Percentiles rank a stretch among this genome's conserved stretches.
These are phyloP conservation scores for Sebastes diploproa DNA, from an alignment of 2,797 vertebrate species.

Conservation along the genomic window DNA sequence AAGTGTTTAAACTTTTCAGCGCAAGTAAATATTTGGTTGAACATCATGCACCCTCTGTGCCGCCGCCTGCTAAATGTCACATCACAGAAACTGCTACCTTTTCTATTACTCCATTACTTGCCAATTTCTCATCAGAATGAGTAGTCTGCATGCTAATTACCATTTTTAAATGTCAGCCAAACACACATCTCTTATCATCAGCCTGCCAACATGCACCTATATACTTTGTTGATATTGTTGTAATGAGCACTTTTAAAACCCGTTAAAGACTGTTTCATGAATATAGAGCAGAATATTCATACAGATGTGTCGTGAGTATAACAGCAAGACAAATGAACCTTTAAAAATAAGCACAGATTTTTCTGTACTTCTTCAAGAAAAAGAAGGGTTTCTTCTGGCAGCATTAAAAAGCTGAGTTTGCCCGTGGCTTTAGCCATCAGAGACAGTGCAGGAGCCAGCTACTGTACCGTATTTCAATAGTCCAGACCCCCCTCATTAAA, in stretches of 20 bases:
- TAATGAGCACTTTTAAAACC: background rate
- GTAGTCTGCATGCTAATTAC: background rate
- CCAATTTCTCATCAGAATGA: constrained; percentile 4
- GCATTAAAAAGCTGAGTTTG: constrained; percentile 26
- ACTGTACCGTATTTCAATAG: constrained; percentile 50
- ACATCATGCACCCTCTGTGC: constrained; percentile 5
- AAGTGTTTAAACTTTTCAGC: constrained; percentile 11
- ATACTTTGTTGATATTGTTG: background rate
- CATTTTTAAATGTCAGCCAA: constrained; percentile 20
- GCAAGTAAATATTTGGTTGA: constrained; percentile 18
- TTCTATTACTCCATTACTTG: background rate
- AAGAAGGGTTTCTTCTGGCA: background rate
- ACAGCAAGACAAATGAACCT: background rate
- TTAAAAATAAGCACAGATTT: background rate
- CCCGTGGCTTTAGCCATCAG: constrained; percentile 34
- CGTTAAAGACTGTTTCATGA: background rate
- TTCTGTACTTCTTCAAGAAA: background rate
- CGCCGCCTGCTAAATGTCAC: constrained; percentile 20
- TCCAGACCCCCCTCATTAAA: constrained; percentile 73
- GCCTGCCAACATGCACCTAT: background rate
- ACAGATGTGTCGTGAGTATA: background rate
- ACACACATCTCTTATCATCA: background rate
- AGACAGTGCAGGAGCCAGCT: constrained; percentile 24
- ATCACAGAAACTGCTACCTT: constrained; percentile 9
- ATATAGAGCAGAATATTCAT: background rate